These are phyloP conservation scores for Liolophura sinensis DNA, from an alignment of 1,140 invertebrate species.

Conservation along the genomic window DNA sequence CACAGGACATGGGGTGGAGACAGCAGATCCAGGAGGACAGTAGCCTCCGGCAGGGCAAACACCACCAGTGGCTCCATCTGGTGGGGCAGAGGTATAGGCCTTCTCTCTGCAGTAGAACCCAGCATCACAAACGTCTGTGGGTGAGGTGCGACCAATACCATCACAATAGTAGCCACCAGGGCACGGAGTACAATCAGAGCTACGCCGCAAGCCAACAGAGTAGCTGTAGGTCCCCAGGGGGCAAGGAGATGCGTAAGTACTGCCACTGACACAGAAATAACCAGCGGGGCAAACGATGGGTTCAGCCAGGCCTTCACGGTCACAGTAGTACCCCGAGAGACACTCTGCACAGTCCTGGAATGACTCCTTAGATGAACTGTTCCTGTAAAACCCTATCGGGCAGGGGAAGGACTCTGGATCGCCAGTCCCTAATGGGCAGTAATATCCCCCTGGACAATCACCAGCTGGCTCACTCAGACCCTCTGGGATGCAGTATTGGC, in stretches of 20 bases:
- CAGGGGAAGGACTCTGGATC: slow-evolving; percentile 38
- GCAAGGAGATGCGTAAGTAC: slow-evolving; percentile 45
- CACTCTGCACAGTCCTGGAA: slow-evolving; percentile 55
- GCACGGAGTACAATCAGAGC: slow-evolving; percentile 53
- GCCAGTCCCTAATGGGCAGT: slow-evolving; percentile 47
- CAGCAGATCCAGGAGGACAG: slow-evolving; percentile 49
- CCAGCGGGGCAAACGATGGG: slow-evolving; percentile 50
- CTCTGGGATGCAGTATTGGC: slow-evolving; percentile 40
- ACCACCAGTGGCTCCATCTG: slow-evolving; percentile 54
- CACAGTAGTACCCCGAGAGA: slow-evolving; percentile 53
- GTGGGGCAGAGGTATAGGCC: slow-evolving; percentile 52
- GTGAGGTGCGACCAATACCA: slow-evolving; percentile 49
- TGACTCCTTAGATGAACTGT: slow-evolving; percentile 49
- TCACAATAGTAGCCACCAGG: slow-evolving; percentile 56
- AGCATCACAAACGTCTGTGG: slow-evolving; percentile 51
- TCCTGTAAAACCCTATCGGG: slow-evolving; percentile 53
- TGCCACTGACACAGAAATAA: slow-evolving; percentile 54
- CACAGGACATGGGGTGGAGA: slow-evolving; percentile 38
- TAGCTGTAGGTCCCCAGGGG: slow-evolving; percentile 54
- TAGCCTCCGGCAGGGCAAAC: slow-evolving; percentile 53
- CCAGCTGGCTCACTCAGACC: slow-evolving; percentile 31
- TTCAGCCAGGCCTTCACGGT: slow-evolving; percentile 43
- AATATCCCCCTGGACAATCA: slow-evolving; percentile 45
- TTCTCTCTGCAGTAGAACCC: slow-evolving; percentile 55
- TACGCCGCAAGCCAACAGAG: slow-evolving; percentile 43